A percentile compares a stretch with the other conserved stretches of the same genome.
Evolutionary conservation across 2,113 vertebrate species (phyloP).

Genomic region (Equus przewalskii): DNA sequence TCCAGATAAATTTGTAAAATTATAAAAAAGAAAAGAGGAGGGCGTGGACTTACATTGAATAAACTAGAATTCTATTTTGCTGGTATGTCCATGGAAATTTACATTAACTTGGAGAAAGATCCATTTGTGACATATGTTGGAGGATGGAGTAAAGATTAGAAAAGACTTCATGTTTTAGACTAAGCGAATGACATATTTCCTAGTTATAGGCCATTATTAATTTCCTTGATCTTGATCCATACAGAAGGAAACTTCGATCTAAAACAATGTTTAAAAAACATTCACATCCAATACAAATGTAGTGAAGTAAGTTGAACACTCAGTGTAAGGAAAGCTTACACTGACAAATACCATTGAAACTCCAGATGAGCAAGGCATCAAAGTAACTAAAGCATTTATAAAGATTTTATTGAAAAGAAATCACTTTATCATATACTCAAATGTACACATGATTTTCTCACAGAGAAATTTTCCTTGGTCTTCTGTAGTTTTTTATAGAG

Average conservation of each 20-base stretch:
- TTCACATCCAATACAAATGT: conserved; percentile 80
- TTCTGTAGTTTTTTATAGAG: conserved; percentile 85
- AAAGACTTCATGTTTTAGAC: conserved; percentile 82
- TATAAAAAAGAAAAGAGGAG: not conserved
- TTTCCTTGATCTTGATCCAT: conserved; percentile 81
- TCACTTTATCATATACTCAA: conserved; percentile 88
- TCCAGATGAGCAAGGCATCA: conserved; percentile 89
- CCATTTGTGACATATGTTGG: not conserved
- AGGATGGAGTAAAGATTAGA: conserved; percentile 60
- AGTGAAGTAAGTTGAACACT: conserved; percentile 80
- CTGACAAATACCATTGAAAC: conserved; percentile 85
- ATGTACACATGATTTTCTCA: conserved; percentile 85
- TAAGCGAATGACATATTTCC: conserved; percentile 82
- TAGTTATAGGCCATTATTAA: conserved; percentile 83
- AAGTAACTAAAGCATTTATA: conserved; percentile 88
- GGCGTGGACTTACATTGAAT: not conserved
- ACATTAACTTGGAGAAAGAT: not conserved
- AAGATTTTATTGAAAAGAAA: conserved; percentile 90
- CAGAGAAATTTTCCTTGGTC: conserved; percentile 76
- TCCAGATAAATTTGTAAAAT: not conserved
- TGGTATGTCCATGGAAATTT: not conserved
- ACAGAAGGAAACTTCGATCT: conserved; percentile 81
- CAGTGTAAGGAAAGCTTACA: conserved; percentile 80
- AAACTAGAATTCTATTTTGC: not conserved
- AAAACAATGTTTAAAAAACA: conserved; percentile 81